phyloP scores from a whole-genome alignment of 2,113 vertebrate genomes.

The Chloropsis hardwickii region DNA sequence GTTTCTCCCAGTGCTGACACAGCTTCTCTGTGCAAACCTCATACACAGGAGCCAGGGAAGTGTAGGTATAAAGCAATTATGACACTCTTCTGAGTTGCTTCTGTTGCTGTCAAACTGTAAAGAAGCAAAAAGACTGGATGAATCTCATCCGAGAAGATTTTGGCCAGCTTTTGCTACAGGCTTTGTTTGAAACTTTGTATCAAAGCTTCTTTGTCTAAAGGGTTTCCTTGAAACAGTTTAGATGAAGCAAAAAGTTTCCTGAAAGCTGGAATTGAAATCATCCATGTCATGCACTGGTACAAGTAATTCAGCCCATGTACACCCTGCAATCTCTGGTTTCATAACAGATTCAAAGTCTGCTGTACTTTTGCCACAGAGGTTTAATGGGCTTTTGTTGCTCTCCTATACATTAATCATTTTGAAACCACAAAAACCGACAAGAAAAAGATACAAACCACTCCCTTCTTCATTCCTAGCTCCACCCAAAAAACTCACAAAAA shows the following conservation, averaged over 20 bases:
- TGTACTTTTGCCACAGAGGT: not conserved
- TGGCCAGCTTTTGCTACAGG: not conserved
- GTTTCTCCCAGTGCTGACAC: conserved; percentile 13
- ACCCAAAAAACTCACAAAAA: not conserved
- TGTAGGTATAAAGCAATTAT: not conserved
- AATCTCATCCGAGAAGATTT: not conserved
- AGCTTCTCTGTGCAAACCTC: not conserved
- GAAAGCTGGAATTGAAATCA: not conserved
- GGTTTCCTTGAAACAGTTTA: not conserved
- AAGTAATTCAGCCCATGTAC: not conserved
- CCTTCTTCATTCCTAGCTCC: not conserved
- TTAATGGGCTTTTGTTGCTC: not conserved
- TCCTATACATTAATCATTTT: not conserved
- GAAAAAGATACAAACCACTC: not conserved
- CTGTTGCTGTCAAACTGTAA: not conserved
- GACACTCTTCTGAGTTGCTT: not conserved
- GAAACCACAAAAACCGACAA: not conserved
- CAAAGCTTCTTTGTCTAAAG: not conserved
- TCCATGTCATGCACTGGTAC: not conserved
- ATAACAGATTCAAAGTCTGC: not conserved
- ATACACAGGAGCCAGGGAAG: not conserved
- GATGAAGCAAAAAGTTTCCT: not conserved
- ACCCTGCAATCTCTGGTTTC: not conserved
- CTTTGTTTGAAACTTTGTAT: not conserved
- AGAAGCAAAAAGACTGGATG: not conserved